Evolutionary conservation across 1,140 invertebrate genomes (phyloP).

Genomic region (Drusus annulatus): DNA sequence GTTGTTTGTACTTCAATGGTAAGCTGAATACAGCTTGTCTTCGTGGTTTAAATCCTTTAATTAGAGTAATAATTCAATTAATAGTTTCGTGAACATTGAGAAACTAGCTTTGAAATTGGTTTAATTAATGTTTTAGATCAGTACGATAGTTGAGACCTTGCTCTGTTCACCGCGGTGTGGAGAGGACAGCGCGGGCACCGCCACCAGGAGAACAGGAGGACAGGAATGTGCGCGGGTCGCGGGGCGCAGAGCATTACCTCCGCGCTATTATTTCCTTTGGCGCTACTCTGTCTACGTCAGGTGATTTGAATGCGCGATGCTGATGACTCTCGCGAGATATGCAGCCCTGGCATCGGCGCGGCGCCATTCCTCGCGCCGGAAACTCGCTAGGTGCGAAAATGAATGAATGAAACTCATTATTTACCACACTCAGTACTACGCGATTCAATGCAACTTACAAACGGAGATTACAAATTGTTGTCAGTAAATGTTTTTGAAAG

Average conservation of each 20-base stretch:
- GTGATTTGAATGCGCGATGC: conserved; percentile 45
- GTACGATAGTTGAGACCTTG: not conserved
- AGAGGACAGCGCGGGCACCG: conserved; percentile 18
- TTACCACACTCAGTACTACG: too few relatives aligned
- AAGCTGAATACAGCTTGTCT: too few relatives aligned
- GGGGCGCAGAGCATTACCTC: conserved; percentile 8
- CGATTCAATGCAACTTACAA: not conserved
- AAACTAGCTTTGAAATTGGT: not conserved
- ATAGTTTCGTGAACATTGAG: too few relatives aligned
- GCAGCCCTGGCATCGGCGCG: conserved; percentile 20
- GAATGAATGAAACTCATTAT: conserved; percentile 3
- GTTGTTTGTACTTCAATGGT: too few relatives aligned
- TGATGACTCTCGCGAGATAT: conserved; percentile 44
- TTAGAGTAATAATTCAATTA: too few relatives aligned
- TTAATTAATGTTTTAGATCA: not conserved
- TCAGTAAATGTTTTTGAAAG: not conserved
- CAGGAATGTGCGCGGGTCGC: conserved; percentile 51
- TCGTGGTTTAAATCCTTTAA: too few relatives aligned
- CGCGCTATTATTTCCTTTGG: conserved; percentile 35
- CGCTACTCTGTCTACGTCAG: conserved; percentile 37
- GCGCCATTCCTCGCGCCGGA: conserved; percentile 31
- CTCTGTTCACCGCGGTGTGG: conserved; percentile 10
- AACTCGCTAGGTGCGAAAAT: conserved; percentile 8
- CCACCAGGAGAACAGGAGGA: conserved; percentile 41
- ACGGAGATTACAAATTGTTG: conserved; percentile 10